phyloP scores from a whole-genome alignment of 2,113 vertebrate species.

The Gymnorhina tibicen region DNA sequence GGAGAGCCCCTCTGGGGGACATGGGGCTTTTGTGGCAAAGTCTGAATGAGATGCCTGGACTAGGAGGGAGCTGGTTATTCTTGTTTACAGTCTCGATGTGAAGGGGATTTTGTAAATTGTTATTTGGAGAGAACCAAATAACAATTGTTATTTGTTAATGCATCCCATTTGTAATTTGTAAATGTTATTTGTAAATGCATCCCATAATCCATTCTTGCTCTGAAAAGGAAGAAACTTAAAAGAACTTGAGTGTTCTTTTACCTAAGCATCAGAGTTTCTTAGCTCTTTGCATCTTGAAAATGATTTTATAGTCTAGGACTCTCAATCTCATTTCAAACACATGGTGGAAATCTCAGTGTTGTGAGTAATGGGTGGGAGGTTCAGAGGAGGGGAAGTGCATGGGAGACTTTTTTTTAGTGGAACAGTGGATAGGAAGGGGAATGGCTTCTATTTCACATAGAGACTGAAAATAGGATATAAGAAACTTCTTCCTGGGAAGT shows the following conservation, averaged over 20 bases:
- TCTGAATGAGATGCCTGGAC: fast-evolving
- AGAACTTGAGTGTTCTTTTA: neutral
- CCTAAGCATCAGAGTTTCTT: neutral
- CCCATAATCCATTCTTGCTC: neutral
- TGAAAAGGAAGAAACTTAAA: neutral
- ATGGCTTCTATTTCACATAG: neutral
- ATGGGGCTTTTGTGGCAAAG: fast-evolving
- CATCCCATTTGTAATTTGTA: too few species aligned
- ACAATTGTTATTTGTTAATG: too few species aligned
- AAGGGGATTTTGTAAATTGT: too few species aligned
- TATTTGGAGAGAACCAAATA: too few species aligned
- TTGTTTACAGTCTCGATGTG: neutral
- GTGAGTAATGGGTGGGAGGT: neutral
- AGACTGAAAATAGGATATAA: neutral
- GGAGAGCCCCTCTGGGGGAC: neutral
- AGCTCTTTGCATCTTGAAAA: neutral
- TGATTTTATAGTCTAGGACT: neutral
- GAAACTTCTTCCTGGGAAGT: neutral
- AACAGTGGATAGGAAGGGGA: neutral
- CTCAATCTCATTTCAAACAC: neutral
- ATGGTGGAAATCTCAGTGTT: neutral
- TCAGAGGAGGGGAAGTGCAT: neutral
- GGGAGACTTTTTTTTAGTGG: neutral
- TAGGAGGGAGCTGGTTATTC: neutral
- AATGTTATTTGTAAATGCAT: neutral